Conservation (phyloP, 2,113 vertebrate genomes). For the Nycticorax nycticorax region DNA sequence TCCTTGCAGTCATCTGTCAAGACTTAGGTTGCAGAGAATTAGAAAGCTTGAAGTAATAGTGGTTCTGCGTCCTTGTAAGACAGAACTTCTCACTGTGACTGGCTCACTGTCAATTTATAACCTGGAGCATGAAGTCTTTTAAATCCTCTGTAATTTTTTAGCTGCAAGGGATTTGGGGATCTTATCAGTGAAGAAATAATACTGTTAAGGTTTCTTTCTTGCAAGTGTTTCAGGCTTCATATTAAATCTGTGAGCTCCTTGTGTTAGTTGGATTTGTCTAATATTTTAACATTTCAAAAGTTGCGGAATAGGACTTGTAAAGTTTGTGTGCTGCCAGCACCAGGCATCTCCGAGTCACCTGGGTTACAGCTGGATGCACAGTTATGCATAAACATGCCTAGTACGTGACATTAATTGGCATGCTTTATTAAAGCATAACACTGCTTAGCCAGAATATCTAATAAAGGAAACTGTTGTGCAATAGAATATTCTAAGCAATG, state of each 20-base stretch:
- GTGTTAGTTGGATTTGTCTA: neutral
- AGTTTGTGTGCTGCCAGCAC: neutral
- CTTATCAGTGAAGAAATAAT: slow-evolving; percentile 46
- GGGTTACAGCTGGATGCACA: neutral
- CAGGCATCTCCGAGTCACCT: accelerated
- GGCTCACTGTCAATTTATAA: slow-evolving; percentile 47
- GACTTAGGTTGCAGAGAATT: slow-evolving; percentile 30
- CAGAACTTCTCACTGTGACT: slow-evolving; percentile 29
- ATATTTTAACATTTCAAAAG: neutral
- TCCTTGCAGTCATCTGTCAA: slow-evolving; percentile 28
- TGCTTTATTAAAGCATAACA: neutral
- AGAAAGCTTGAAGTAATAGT: slow-evolving; percentile 5
- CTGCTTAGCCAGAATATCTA: neutral
- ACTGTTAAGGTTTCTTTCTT: neutral
- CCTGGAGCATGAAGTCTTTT: slow-evolving; percentile 9
- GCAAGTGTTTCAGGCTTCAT: neutral
- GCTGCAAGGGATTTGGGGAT: slow-evolving; percentile 26
- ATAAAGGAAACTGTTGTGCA: neutral
- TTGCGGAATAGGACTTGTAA: neutral
- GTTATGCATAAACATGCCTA: neutral
- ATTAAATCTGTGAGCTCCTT: neutral
- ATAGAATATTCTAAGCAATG: neutral
- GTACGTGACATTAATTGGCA: neutral
- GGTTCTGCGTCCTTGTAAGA: slow-evolving; percentile 12
- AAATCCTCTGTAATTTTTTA: slow-evolving; percentile 57